Percentiles rank a stretch among this genome's conserved stretches.
phyloP scores from a whole-genome alignment of 2,888 invertebrate species.

The Gari tellinella region DNA sequence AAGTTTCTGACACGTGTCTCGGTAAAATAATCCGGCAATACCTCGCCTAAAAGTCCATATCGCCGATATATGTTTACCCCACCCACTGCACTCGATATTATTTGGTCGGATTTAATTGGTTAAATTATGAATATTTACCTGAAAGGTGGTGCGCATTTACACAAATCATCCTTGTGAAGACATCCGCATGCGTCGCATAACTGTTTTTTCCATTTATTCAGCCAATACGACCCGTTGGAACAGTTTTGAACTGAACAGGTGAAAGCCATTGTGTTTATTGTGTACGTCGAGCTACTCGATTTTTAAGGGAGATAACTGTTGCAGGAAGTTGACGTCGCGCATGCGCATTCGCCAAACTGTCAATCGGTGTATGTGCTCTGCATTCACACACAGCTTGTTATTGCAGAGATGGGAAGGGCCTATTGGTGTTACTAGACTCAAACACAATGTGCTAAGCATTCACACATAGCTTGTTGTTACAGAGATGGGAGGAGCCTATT shows the following conservation, averaged over 20 bases:
- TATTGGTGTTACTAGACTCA: no score
- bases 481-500: no score
- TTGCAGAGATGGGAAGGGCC: no score
- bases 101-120: no score
- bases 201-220: slow-evolving; percentile 39
- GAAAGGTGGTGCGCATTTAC: slow-evolving; percentile 35
- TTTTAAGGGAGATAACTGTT: slow-evolving; percentile 26
- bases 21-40: no score
- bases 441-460: no score
- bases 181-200: slow-evolving; percentile 34
- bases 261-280: slow-evolving; percentile 12
- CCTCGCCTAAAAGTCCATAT: no score
- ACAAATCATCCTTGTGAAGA: slow-evolving; percentile 23
- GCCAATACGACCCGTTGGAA: slow-evolving; percentile 41
- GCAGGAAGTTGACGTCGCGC: slow-evolving; percentile 5
- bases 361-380: slow-evolving; percentile 30
- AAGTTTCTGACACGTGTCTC: no score
- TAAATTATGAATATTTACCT: slow-evolving; percentile 20
- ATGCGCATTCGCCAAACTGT: slow-evolving; percentile 30
- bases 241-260: slow-evolving; percentile 38
- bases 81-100: no score
- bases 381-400: no score
- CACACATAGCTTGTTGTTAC: no score
- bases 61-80: no score
- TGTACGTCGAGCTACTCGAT: slow-evolving; percentile 26